Evolutionary conservation across 2,113 vertebrate species (phyloP).

Genomic region (Odocoileus virginianus): DNA sequence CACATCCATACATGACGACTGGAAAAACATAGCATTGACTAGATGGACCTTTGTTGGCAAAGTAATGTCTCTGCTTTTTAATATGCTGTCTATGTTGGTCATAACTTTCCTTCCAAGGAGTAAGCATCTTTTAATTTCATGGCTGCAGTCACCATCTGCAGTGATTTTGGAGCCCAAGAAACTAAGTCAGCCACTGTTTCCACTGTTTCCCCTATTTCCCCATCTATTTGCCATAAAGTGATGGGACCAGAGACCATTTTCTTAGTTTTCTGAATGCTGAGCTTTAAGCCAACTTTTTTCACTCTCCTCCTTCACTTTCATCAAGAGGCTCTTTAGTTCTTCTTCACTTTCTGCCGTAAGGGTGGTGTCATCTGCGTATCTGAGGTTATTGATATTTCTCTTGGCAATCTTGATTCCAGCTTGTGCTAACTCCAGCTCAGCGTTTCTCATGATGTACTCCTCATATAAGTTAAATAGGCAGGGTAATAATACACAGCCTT

Average conservation of each 20-base stretch:
- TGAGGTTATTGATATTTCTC: background rate
- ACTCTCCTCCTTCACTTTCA: background rate
- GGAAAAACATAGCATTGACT: background rate
- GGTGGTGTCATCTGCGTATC: background rate
- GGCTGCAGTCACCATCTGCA: background rate
- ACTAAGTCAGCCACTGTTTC: background rate
- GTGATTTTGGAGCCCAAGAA: background rate
- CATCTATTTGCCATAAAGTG: background rate
- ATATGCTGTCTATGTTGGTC: background rate
- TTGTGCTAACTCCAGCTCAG: background rate
- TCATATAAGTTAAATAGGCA: background rate
- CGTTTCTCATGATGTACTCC: background rate
- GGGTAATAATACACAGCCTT: background rate
- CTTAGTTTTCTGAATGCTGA: background rate
- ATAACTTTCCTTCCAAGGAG: background rate
- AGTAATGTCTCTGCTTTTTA: background rate
- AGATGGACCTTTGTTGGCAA: background rate
- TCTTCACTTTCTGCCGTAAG: background rate
- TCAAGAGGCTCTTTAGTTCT: background rate
- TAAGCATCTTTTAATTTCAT: background rate
- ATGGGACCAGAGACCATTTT: background rate
- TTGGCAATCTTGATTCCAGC: rapidly evolving
- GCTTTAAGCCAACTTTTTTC: background rate
- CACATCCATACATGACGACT: background rate
- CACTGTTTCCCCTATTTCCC: background rate